A percentile compares a stretch with the other conserved stretches of the same genome.
These are phyloP conservation scores for Sebastes minor DNA, from an alignment of 2,797 vertebrate genomes.

Conservation along the genomic window DNA sequence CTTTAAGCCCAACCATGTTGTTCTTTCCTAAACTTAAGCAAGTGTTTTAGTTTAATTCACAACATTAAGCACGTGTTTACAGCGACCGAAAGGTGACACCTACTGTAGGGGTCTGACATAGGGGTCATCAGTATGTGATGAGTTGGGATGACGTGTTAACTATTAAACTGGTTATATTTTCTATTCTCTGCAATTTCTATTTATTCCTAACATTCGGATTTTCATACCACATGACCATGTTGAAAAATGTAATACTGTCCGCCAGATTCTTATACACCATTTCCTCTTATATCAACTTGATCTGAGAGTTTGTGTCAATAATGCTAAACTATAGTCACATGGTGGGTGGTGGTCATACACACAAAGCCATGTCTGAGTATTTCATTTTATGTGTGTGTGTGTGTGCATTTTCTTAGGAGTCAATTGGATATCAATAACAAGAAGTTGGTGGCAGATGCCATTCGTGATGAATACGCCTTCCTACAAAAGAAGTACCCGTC, in stretches of 20 bases:
- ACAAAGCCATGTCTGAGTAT: neutral
- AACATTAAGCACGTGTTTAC: no score
- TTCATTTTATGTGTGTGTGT: neutral
- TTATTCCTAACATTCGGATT: neutral
- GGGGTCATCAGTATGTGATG: no score
- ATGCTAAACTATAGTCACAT: neutral
- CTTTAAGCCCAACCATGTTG: no score
- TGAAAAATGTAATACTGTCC: neutral
- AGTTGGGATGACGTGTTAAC: no score
- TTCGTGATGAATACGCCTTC: conserved; percentile 94
- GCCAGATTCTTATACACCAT: neutral
- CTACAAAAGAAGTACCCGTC: conserved; percentile 98
- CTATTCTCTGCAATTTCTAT: neutral
- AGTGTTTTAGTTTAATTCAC: no score
- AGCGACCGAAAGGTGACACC: no score
- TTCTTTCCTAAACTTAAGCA: no score
- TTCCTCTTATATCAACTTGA: neutral
- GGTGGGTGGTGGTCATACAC: no score
- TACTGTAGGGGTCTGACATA: no score
- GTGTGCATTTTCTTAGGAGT: conserved; percentile 83
- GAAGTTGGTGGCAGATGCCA: conserved; percentile 91
- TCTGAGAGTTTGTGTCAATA: neutral
- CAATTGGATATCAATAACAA: conserved; percentile 98
- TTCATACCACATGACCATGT: neutral
- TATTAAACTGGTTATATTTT: neutral